Conservation (phyloP, 2,888 invertebrate species). For the Pachymerium ferrugineum region DNA sequence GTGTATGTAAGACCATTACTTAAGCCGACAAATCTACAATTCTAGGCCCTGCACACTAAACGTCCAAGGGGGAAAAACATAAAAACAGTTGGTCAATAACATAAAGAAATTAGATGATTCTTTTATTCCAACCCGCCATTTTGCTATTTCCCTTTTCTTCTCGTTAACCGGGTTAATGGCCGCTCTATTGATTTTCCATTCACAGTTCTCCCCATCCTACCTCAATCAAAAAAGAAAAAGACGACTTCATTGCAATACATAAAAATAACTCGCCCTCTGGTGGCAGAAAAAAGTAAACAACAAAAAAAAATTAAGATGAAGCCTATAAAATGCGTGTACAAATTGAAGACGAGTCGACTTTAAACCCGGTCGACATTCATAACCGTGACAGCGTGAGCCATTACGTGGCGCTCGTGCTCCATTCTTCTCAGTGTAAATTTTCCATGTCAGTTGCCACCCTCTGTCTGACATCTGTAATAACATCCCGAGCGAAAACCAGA, state of each 20-base stretch:
- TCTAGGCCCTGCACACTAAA: too few species aligned
- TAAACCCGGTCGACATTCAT: slow-evolving; percentile 25
- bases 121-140: neutral
- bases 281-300: neutral
- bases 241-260: neutral
- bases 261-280: too few species aligned
- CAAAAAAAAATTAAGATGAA: neutral
- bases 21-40: too few species aligned
- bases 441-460: slow-evolving; percentile 12
- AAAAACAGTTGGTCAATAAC: too few species aligned
- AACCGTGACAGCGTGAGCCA: slow-evolving; percentile 17
- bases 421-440: slow-evolving; percentile 16
- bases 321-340: neutral
- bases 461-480: slow-evolving; percentile 20
- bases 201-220: neutral
- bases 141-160: neutral
- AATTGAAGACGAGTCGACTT: slow-evolving; percentile 27
- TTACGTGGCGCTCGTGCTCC: slow-evolving; percentile 22
- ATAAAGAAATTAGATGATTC: too few species aligned
- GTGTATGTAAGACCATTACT: too few species aligned
- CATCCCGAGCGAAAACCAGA: slow-evolving; percentile 22
- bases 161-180: neutral
- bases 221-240: neutral
- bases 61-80: too few species aligned
- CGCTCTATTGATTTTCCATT: slow-evolving; percentile 20